Evolutionary conservation across 2,888 invertebrate genomes (phyloP).

Genomic region (Pheosia gnoma): DNA sequence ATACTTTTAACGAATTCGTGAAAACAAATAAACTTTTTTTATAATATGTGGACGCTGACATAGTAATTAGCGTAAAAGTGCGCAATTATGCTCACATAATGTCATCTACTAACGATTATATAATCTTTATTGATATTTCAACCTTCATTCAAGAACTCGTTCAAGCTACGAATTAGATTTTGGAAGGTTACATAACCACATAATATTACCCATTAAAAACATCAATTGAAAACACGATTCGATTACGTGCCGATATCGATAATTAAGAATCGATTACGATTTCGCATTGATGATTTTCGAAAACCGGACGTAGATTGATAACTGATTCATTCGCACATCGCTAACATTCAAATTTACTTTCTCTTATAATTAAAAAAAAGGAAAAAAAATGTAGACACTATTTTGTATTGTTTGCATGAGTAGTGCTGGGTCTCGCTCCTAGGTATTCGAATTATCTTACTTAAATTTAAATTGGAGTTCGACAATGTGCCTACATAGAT

Average conservation of each 20-base stretch:
- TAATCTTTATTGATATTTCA: conserved; percentile 34
- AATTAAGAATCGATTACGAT: conserved; percentile 32
- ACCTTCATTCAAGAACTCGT: conserved; percentile 19
- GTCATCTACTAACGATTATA: conserved; percentile 11
- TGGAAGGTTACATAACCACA: conserved; percentile 16
- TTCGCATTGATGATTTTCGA: conserved; percentile 12
- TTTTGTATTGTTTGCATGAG: background rate
- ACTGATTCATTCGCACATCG: conserved; percentile 21
- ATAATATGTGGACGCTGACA: too few species aligned
- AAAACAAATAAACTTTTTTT: too few species aligned
- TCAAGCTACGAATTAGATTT: conserved; percentile 4
- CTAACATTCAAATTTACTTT: conserved; percentile 26
- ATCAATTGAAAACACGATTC: conserved; percentile 22
- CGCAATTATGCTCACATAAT: too few species aligned
- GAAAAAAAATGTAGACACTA: background rate
- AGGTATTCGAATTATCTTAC: too few species aligned
- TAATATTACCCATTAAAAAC: conserved; percentile 15
- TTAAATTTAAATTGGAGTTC: too few species aligned
- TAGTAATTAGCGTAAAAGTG: too few species aligned
- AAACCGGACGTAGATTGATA: conserved; percentile 21
- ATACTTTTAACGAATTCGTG: too few species aligned
- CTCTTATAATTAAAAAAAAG: conserved; percentile 14
- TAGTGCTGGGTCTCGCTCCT: too few species aligned
- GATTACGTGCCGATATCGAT: conserved; percentile 27
- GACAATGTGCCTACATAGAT: too few species aligned